Evolutionary conservation across 1,140 invertebrate species (phyloP).

Genomic region (Aphis gossypii): DNA sequence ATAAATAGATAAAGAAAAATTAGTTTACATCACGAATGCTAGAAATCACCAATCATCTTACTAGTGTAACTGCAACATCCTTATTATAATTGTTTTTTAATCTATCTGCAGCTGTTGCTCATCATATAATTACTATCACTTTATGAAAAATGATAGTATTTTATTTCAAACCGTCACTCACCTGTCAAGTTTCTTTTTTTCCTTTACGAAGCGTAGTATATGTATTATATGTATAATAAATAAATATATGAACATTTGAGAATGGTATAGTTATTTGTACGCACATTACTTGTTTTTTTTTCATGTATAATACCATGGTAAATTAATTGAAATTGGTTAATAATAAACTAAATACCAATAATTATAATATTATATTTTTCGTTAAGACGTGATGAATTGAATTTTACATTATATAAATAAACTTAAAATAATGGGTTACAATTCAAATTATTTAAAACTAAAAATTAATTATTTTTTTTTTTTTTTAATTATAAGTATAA

Average conservation of each 20-base stretch:
- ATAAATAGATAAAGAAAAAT: background rate
- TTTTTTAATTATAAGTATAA: background rate
- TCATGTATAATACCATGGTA: background rate
- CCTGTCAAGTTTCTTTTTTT: background rate
- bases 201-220: background rate
- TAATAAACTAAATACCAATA: background rate
- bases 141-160: background rate
- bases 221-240: background rate
- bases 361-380: background rate
- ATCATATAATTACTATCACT: background rate
- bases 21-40: background rate
- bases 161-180: background rate
- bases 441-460: background rate
- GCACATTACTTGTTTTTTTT: background rate
- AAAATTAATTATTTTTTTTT: background rate
- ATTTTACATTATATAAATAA: background rate
- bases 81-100: conserved; percentile 13
- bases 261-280: background rate
- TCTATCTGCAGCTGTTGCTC: background rate
- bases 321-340: background rate
- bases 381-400: background rate
- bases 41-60: background rate
- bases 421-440: background rate
- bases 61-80: background rate
- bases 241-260: background rate